Conservation (phyloP, 1,140 invertebrate genomes). For the Tetragnatha versicolor region DNA sequence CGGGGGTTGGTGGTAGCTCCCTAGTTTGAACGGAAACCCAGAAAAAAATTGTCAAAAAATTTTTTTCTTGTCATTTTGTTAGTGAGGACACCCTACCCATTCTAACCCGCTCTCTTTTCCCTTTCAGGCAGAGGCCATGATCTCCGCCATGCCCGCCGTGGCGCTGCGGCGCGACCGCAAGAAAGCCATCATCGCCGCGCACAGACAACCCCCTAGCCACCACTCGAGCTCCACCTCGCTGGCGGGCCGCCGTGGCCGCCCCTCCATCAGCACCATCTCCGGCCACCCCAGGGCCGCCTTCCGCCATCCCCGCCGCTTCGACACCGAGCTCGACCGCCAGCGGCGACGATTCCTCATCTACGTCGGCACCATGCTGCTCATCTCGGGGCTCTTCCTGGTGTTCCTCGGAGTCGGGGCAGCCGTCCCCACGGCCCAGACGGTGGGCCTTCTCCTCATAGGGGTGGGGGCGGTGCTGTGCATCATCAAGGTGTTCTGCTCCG, state of each 20-base stretch:
- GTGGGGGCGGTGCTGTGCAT: conserved; percentile 57
- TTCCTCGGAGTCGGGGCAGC: conserved; percentile 57
- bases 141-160: conserved; percentile 59
- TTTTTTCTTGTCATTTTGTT: no score
- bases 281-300: no score
- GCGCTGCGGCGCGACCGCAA: conserved; percentile 57
- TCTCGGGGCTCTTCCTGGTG: conserved; percentile 56
- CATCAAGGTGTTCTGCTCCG: conserved; percentile 55
- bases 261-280: conserved; percentile 37
- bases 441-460: conserved; percentile 56
- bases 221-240: conserved; percentile 47
- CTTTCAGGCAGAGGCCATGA: conserved; percentile 49
- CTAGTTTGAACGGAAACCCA: no score
- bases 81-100: no score
- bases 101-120: background rate
- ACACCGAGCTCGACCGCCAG: conserved; percentile 39
- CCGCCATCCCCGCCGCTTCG: background rate
- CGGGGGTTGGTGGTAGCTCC: no score
- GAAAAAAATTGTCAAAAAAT: no score
- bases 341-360: conserved; percentile 55
- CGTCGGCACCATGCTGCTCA: conserved; percentile 55
- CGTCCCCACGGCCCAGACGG: conserved; percentile 51
- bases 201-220: conserved; percentile 28
- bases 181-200: conserved; percentile 31
- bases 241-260: background rate